These are phyloP conservation scores for Pyrocoelia pectoralis DNA, from an alignment of 2,888 invertebrate species.

Conservation along the genomic window DNA sequence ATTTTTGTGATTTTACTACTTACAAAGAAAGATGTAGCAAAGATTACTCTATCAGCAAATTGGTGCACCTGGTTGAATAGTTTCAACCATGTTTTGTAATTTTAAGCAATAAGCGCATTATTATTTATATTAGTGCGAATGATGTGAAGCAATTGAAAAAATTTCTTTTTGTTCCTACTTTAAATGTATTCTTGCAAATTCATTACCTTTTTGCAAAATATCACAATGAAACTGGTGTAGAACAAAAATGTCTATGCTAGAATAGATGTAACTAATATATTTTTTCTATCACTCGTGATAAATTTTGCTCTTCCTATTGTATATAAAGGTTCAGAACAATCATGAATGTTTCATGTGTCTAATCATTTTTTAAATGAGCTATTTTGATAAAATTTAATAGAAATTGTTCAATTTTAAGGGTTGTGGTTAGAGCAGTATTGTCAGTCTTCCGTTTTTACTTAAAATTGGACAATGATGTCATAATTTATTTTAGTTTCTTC, in stretches of 20 bases:
- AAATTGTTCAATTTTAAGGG: constrained; percentile 36
- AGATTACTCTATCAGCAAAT: neutral
- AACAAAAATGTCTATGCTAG: constrained; percentile 29
- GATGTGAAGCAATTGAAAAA: constrained; percentile 16
- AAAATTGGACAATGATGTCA: constrained; percentile 33
- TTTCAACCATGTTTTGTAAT: constrained; percentile 6
- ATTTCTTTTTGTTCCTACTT: constrained; percentile 16
- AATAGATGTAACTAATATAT: constrained; percentile 49
- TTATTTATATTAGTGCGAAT: constrained; percentile 19
- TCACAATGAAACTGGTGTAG: constrained; percentile 31
- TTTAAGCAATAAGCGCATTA: constrained; percentile 26
- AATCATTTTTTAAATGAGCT: constrained; percentile 32
- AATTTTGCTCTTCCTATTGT: constrained; percentile 56
- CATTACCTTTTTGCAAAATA: constrained; percentile 25
- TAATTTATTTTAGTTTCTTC: constrained; percentile 20
- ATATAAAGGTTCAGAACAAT: constrained; percentile 50
- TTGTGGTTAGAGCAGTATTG: constrained; percentile 31
- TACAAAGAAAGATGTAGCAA: neutral
- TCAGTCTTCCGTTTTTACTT: constrained; percentile 34
- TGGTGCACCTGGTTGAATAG: constrained; percentile 3
- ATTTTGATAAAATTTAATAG: constrained; percentile 34
- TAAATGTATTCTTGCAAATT: constrained; percentile 9
- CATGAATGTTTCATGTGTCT: constrained; percentile 49
- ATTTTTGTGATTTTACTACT: neutral
- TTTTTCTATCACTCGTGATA: constrained; percentile 60